These are phyloP conservation scores for Apaloderma vittatum DNA, from an alignment of 2,113 vertebrate genomes.

Conservation along the genomic window DNA sequence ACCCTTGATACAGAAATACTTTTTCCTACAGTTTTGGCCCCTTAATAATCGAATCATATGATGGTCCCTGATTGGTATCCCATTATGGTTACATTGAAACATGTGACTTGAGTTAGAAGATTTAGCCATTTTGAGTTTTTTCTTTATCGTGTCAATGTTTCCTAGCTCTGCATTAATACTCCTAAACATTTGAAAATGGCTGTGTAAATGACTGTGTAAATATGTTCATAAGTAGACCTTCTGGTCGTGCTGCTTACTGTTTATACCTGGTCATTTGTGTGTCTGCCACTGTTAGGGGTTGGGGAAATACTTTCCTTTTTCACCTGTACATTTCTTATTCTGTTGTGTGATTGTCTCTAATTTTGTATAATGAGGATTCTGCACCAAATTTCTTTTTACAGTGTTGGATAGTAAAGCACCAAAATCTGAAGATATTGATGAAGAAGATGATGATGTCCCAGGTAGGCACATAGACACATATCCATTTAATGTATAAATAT, in stretches of 20 bases:
- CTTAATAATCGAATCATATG: neutral
- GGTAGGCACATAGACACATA: constrained; percentile 75
- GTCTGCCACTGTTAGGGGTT: fast-evolving
- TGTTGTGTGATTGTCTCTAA: neutral
- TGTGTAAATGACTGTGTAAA: neutral
- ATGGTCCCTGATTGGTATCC: neutral
- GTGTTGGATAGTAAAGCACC: constrained; percentile 94
- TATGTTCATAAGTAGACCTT: neutral
- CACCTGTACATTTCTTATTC: neutral
- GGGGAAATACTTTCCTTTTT: neutral
- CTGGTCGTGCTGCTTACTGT: neutral
- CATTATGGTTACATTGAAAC: neutral
- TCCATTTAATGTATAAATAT: neutral
- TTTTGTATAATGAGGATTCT: neutral
- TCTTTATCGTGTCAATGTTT: neutral
- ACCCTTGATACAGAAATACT: neutral
- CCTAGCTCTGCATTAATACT: neutral
- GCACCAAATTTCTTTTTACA: constrained; percentile 47
- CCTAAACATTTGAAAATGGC: neutral
- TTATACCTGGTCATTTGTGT: neutral
- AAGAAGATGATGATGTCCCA: constrained; percentile 97
- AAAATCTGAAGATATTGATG: constrained; percentile 96
- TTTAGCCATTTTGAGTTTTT: fast-evolving
- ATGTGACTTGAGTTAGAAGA: neutral
- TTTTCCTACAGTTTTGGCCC: neutral